Percentiles rank a stretch among this genome's conserved stretches.
Conservation (phyloP, 1,140 invertebrate species). For the Maniola jurtina region DNA sequence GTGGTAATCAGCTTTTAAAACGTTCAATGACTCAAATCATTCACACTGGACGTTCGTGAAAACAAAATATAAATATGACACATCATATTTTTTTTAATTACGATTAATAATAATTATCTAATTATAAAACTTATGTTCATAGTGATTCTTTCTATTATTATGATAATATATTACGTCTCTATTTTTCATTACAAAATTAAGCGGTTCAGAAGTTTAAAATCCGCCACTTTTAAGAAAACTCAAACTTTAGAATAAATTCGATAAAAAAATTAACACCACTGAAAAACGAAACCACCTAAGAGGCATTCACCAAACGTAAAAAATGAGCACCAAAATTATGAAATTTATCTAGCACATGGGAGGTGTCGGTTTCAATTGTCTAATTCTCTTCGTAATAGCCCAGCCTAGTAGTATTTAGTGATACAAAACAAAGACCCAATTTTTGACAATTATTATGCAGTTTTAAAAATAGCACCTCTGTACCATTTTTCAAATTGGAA, state of each 20-base stretch:
- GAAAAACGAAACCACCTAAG: not conserved
- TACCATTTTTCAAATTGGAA: not conserved
- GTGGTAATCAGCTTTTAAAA: not conserved
- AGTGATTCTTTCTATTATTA: not conserved
- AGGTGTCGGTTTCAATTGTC: not conserved
- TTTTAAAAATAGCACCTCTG: not conserved
- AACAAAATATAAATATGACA: conserved; percentile 12
- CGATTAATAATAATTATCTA: not conserved
- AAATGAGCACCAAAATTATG: conserved; percentile 13
- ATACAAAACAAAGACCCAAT: not conserved
- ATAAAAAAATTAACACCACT: conserved; percentile 16
- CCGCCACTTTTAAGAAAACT: conserved; percentile 4
- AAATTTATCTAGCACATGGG: not conserved
- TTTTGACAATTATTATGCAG: not conserved
- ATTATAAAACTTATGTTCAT: conserved; percentile 4
- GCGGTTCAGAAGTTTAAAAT: no score
- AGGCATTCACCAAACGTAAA: not conserved
- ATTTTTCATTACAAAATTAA: conserved; percentile 6
- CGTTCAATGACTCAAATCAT: not conserved
- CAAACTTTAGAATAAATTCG: conserved; percentile 12
- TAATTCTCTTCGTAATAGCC: not conserved
- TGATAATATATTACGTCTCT: conserved; percentile 8
- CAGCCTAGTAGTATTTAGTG: not conserved
- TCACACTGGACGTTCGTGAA: conserved; percentile 11
- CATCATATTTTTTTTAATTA: conserved; percentile 4